Conservation (phyloP, 2,888 invertebrate genomes). For the Drosophila aldrichi region DNA sequence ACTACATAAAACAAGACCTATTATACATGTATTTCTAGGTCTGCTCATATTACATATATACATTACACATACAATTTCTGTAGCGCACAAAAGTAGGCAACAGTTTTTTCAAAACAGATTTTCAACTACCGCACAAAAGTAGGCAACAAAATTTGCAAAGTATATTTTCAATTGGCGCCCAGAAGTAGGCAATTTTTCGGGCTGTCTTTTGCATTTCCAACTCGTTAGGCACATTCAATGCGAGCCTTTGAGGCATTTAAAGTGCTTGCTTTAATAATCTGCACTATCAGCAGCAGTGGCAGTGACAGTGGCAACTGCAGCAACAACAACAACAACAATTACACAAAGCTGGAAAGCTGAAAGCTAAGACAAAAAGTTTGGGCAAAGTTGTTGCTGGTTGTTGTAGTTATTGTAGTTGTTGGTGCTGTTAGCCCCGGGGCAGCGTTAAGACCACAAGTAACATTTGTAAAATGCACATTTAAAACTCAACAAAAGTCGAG, state of each 20-base stretch:
- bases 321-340: conserved; percentile 19
- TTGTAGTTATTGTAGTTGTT: conserved; percentile 1
- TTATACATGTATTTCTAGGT: too few species aligned
- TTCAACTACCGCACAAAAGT: too few species aligned
- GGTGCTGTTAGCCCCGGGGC: conserved; percentile 35
- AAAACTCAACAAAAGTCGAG: conserved; percentile 66
- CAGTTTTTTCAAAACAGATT: too few species aligned
- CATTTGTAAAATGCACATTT: conserved; percentile 81
- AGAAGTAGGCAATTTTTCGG: conserved; percentile 24
- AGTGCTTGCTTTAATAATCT: conserved; percentile 70
- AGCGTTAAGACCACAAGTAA: conserved; percentile 79
- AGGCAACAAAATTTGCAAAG: conserved; percentile 13
- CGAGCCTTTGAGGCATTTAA: conserved; percentile 51
- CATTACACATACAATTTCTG: too few species aligned
- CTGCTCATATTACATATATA: too few species aligned
- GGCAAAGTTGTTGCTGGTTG: conserved; percentile 58
- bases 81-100: too few species aligned
- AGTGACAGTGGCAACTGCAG: conserved; percentile 5
- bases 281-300: conserved; percentile 39
- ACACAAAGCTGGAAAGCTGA: conserved; percentile 56
- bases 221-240: conserved; percentile 61
- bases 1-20: too few species aligned
- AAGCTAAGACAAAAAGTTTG: conserved; percentile 75
- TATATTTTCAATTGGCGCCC: background rate
- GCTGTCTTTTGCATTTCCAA: conserved; percentile 38